A percentile compares a stretch with the other conserved stretches of the same genome.
Conservation (phyloP, 1,140 invertebrate genomes). For the Euura saliciscinereae region DNA sequence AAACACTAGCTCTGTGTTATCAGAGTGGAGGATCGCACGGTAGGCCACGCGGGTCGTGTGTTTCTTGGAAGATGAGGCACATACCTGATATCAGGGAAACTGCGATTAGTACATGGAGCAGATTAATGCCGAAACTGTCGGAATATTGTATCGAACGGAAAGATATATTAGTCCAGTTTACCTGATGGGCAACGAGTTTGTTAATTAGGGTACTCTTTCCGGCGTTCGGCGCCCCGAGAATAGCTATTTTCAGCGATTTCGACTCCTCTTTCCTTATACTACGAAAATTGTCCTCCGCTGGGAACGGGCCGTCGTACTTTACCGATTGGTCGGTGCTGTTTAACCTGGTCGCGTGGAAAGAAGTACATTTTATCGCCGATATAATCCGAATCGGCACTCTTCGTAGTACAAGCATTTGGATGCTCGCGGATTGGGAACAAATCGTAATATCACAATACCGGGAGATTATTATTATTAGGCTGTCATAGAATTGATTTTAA, state of each 20-base stretch:
- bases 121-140: neutral
- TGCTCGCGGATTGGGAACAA: neutral
- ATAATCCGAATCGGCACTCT: neutral
- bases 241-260: slow-evolving; percentile 79
- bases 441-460: too few relatives aligned
- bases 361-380: neutral
- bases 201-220: slow-evolving; percentile 96
- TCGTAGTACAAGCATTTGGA: neutral
- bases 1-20: slow-evolving; percentile 85
- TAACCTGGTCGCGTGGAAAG: neutral
- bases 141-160: neutral
- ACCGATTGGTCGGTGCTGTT: neutral
- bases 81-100: slow-evolving; percentile 65
- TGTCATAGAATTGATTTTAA: too few relatives aligned
- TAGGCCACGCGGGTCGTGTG: slow-evolving; percentile 85
- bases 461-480: too few relatives aligned
- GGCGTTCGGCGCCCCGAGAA: slow-evolving; percentile 89
- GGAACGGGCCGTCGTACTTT: neutral
- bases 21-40: slow-evolving; percentile 73
- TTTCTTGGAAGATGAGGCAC: slow-evolving; percentile 85
- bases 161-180: slow-evolving; percentile 46
- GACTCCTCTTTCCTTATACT: slow-evolving; percentile 3
- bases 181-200: slow-evolving; percentile 78
- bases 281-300: neutral
- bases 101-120: too few relatives aligned